These are phyloP conservation scores for Hypomecis punctinalis DNA, from an alignment of 2,888 invertebrate genomes.

Conservation along the genomic window DNA sequence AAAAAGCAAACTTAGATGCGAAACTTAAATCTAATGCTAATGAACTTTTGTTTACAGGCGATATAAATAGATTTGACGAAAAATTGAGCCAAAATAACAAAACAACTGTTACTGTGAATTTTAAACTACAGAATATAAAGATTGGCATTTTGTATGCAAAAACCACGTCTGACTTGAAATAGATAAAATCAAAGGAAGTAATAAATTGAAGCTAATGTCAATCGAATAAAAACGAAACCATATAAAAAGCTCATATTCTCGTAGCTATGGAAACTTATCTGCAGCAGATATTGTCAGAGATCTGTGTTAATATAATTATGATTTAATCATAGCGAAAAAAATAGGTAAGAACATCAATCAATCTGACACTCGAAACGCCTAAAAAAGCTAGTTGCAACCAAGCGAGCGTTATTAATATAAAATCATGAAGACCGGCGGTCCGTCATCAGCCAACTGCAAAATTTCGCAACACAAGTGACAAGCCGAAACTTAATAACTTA, in stretches of 20 bases:
- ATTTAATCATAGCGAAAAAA: conserved; percentile 13
- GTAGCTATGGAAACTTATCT: background rate
- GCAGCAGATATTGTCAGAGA: background rate
- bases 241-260: background rate
- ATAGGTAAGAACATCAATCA: conserved; percentile 28
- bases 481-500: conserved; percentile 85
- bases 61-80: too few species aligned
- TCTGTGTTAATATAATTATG: background rate
- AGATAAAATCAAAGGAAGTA: conserved; percentile 26
- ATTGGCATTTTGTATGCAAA: conserved; percentile 12
- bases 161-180: conserved; percentile 6
- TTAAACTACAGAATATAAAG: conserved; percentile 3
- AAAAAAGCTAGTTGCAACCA: conserved; percentile 52
- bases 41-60: too few species aligned
- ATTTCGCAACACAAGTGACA: conserved; percentile 83
- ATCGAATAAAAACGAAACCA: conserved; percentile 9
- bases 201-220: conserved; percentile 21
- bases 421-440: conserved; percentile 44
- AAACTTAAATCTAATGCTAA: too few species aligned
- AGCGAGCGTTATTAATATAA: conserved; percentile 48
- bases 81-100: background rate
- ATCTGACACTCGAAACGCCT: conserved; percentile 20
- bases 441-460: conserved; percentile 70
- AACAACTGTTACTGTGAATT: background rate
- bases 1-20: background rate